These are phyloP conservation scores for Macrotus californicus DNA, from an alignment of 2,113 vertebrate species.

Conservation along the genomic window DNA sequence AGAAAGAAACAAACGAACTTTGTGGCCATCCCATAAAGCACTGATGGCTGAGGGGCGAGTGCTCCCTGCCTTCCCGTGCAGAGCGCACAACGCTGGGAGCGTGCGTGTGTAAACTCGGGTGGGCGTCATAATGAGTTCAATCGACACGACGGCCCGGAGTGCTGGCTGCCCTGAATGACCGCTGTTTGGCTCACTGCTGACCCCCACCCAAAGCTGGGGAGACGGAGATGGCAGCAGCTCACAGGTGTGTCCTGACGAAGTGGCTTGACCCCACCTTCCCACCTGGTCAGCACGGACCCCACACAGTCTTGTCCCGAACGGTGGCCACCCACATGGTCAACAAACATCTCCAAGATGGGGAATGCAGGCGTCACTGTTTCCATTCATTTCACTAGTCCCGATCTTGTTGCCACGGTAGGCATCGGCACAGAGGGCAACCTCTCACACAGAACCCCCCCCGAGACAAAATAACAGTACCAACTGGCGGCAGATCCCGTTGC, in stretches of 20 bases:
- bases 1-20: too few species aligned
- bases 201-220: neutral
- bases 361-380: neutral
- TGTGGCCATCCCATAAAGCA: too few species aligned
- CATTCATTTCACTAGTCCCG: neutral
- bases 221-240: neutral
- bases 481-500: neutral
- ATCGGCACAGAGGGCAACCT: neutral
- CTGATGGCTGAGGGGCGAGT: too few species aligned
- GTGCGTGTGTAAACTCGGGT: too few species aligned
- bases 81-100: too few species aligned
- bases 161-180: accelerated
- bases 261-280: neutral
- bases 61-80: too few species aligned
- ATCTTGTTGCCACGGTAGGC: neutral
- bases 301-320: too few species aligned
- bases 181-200: neutral
- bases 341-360: neutral
- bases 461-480: neutral
- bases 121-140: too few species aligned
- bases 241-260: neutral
- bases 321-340: neutral
- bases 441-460: neutral
- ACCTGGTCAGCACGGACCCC: neutral
- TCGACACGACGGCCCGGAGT: accelerated